Evolutionary conservation across 2,113 vertebrate species (phyloP).

Genomic region (Dromas ardeola): DNA sequence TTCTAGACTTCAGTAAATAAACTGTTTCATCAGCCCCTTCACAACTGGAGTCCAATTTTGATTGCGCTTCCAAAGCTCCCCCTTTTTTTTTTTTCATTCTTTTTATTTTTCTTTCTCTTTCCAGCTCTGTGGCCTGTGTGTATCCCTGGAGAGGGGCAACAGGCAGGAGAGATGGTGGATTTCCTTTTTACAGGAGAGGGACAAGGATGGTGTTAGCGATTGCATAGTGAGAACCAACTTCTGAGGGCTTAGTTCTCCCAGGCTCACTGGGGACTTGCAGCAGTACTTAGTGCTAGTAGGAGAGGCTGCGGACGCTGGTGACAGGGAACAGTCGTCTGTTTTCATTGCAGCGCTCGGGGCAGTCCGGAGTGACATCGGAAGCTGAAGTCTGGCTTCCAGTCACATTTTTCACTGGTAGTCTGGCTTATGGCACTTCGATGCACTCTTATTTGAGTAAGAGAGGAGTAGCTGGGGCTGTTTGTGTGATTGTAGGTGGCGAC

Average conservation of each 20-base stretch:
- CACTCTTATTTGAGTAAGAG: rapidly evolving
- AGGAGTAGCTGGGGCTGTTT: not conserved
- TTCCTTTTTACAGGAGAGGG: not conserved
- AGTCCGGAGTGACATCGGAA: not conserved
- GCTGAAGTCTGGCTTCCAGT: not conserved
- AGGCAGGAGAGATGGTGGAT: not conserved
- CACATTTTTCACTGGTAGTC: not conserved
- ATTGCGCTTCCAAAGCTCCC: not conserved
- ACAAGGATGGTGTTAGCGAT: not conserved
- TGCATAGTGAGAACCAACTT: not conserved
- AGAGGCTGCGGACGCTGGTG: not conserved
- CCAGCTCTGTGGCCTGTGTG: not conserved
- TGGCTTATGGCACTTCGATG: not conserved
- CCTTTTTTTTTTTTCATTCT: too few species aligned
- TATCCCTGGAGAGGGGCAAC: not conserved
- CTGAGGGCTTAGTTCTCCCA: not conserved
- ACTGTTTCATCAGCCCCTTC: not conserved
- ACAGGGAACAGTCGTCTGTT: rapidly evolving
- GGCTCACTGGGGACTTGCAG: not conserved
- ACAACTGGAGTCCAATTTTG: not conserved
- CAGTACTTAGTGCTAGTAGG: not conserved
- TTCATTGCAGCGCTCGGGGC: not conserved
- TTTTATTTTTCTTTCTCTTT: not conserved
- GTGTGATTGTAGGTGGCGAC: not conserved
- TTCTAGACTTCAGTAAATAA: not conserved